A percentile compares a stretch with the other conserved stretches of the same genome.
phyloP scores from a whole-genome alignment of 2,888 invertebrate genomes.

The Diarsia rubi region DNA sequence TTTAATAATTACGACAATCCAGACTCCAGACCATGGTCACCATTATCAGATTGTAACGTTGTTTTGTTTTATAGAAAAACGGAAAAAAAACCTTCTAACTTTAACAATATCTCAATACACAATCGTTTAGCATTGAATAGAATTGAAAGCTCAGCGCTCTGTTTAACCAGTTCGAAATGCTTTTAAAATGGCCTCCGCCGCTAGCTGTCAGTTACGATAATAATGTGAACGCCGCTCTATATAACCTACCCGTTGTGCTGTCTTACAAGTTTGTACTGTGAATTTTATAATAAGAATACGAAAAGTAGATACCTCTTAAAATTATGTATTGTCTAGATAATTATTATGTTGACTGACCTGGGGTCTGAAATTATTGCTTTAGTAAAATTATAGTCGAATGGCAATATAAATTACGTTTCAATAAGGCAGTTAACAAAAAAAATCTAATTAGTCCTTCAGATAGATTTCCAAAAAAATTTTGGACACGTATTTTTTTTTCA shows the following conservation, averaged over 20 bases:
- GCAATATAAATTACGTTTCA: too few relatives aligned
- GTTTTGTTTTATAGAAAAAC: background rate
- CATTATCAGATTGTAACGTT: background rate
- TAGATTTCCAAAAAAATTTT: too few relatives aligned
- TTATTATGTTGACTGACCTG: background rate
- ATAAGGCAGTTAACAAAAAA: too few relatives aligned
- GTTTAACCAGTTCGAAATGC: constrained; percentile 6
- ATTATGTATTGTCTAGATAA: background rate
- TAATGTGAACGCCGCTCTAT: background rate
- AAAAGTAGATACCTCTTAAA: background rate
- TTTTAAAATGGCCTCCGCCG: constrained; percentile 22
- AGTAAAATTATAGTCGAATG: too few relatives aligned
- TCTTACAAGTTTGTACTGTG: background rate
- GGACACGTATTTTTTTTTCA: too few relatives aligned
- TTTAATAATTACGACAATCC: background rate
- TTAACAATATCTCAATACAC: constrained; percentile 15
- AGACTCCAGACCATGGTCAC: background rate
- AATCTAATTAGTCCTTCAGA: too few relatives aligned
- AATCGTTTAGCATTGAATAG: constrained; percentile 10
- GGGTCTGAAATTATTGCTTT: too few relatives aligned
- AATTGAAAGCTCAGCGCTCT: background rate
- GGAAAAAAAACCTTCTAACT: background rate
- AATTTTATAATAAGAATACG: background rate
- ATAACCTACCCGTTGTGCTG: background rate
- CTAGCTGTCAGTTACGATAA: constrained; percentile 16